Conservation (phyloP, 1,140 invertebrate genomes). For the Drosophila prosaltans region DNA sequence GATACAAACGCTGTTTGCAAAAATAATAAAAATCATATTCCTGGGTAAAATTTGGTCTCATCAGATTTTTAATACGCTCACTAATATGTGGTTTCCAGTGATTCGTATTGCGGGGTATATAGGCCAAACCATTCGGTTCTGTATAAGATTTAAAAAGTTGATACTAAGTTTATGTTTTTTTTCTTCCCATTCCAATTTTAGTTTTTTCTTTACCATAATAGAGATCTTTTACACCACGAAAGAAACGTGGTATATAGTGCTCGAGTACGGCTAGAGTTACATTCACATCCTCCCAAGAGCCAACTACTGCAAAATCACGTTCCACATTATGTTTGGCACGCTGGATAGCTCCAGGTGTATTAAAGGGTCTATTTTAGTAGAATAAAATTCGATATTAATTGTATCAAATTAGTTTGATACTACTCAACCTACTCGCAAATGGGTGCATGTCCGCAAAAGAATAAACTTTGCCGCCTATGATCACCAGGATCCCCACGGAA, state of each 20-base stretch:
- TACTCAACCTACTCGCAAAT: constrained; percentile 87
- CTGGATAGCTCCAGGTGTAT: constrained; percentile 90
- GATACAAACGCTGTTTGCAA: constrained; percentile 69
- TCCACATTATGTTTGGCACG: constrained; percentile 92
- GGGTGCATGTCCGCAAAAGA: constrained; percentile 94
- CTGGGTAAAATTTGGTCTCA: constrained; percentile 58
- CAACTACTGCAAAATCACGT: constrained; percentile 92
- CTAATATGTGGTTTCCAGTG: constrained; percentile 65
- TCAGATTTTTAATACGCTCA: constrained; percentile 46
- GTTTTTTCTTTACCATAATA: constrained; percentile 87
- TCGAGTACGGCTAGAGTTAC: constrained; percentile 91
- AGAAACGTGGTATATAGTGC: constrained; percentile 91
- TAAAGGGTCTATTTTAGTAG: constrained; percentile 87
- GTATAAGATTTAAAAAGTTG: not conserved
- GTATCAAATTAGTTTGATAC: not conserved
- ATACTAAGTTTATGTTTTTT: too few species aligned
- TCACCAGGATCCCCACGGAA: constrained; percentile 90
- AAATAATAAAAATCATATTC: constrained; percentile 74
- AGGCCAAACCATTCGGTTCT: constrained; percentile 48
- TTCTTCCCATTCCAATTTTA: too few species aligned
- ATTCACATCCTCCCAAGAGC: constrained; percentile 92
- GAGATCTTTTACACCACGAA: constrained; percentile 88
- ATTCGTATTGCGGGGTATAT: constrained; percentile 46
- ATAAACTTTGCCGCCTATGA: constrained; percentile 88
- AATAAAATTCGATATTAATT: constrained; percentile 13